Base-by-base conservation (phyloP, 2,797 vertebrate genomes). In the Pogonophryne albipinna region DNA sequence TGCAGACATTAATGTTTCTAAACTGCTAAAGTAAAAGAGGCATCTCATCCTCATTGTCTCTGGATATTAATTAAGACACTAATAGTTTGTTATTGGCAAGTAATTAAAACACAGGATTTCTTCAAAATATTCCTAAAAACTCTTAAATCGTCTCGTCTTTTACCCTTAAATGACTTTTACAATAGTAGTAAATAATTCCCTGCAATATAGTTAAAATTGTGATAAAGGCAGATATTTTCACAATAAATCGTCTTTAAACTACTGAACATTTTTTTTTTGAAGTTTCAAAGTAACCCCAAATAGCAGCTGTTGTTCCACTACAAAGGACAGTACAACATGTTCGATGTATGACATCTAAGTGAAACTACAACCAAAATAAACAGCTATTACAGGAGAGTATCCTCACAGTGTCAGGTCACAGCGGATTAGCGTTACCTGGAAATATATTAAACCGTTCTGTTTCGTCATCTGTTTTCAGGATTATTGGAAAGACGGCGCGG, bases 401-500 rank as follows among this genome's bases (percentile, higher is more conserved):
- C 42, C 41, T 0, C 13, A n/a, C n/a, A 10, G 38, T 12, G 57
- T 66, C 6, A 10, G 34, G 16, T 20, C 38, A 47, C 44, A 11
- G 45, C 45, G 41, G 65, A 82, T 78, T 65, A 67, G 44, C 20
- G 0, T 7, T 10, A 42, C 41, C 74, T 62, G 42, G n/a, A 78
- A 81, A 83, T 76, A 67, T 80, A 83, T 46, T 4, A 16, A 67
- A 78, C 13, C 5, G 14, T 55, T 74, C 52, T 11, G 2, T 80
- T 66, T 14, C n/a, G 6, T 73, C 60, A 11, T 73, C 41, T 41
- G 5, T 77, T 74, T 79, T 83, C 91, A 99, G 98, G 98, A 99
- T 99, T 84, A 95, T 97, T 3, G 98, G 97, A 49, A 97, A 98
- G 88, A 98, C 97, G 14, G 97, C 98, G 42, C 95, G 97, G 23